Base-by-base conservation (phyloP, 2,113 vertebrate genomes). In the Urocolius indicus region DNA sequence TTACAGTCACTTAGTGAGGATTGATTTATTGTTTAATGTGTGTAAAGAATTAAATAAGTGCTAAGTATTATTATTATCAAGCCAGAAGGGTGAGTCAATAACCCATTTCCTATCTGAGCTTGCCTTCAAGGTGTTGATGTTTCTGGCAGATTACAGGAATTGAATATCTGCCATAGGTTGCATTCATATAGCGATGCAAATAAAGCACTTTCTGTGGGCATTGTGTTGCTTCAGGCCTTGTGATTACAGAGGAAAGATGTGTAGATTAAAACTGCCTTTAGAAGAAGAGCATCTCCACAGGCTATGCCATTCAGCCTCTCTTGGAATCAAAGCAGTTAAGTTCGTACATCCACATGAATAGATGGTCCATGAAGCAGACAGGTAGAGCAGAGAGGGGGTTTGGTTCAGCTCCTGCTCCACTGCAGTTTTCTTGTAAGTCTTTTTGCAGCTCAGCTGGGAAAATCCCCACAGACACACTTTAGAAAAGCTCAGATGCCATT, bases 21-120 rank as follows among this genome's bases (percentile, higher is more conserved):
- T 12, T 95, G 96, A 97, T 97, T 97, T 96, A 96, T 94, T 95
- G 94, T 94, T 95, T 93, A 91, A 95, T 93, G 93, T 87, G 78
- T 93, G 92, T 95, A 93, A 96, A 93, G 89, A 96, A 92, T 93
- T 90, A 94, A 96, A 94, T 84, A 96, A 97, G 74, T 91, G 43
- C 73, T 93, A 96, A 95, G 90, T 90, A 87, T 94, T 95, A 85
- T 77, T 95, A 92, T 82, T 95, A 96, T 97, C 95, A 97, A 92
- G 94, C 84, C 93, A 96, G 77, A 97, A 91, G 38, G 30, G 62
- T 97, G 94, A 97, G 92, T 96, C 94, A 97, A 89, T 92, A 71
- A 89, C 76, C 84, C 41, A 18, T 92, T 96, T 97, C 94, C 95
- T 96, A 94, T 93, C 87, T 95, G 89, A 94, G 95, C 74, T 96